Conservation (phyloP, 53 echinoderm and acorn worm species). For the Echinarachnius parma region DNA sequence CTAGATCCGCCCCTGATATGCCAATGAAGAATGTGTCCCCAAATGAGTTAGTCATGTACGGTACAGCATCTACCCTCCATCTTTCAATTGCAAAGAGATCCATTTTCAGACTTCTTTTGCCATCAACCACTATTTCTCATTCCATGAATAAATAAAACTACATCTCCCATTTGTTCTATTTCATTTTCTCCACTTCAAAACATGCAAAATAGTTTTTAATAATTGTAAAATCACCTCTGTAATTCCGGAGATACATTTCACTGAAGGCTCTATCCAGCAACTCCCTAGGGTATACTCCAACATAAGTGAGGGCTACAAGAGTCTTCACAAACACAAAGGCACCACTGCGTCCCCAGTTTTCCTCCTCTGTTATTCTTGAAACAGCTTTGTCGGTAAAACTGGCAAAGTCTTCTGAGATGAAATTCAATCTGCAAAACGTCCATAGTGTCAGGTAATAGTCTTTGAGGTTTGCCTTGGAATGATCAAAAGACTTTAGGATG, state of each 20-base stretch:
- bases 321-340: conserved; percentile 53
- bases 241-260: conserved; percentile 38
- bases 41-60: too few species aligned
- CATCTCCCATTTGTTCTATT: too few species aligned
- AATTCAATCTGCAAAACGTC: conserved; percentile 80
- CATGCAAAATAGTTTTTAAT: too few species aligned
- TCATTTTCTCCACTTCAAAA: too few species aligned
- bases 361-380: conserved; percentile 8
- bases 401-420: conserved; percentile 47
- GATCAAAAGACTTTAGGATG: conserved; percentile 43
- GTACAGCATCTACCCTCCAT: too few species aligned
- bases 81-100: too few species aligned
- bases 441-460: conserved; percentile 69
- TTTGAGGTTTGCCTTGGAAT: conserved; percentile 45
- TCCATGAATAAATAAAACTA: too few species aligned
- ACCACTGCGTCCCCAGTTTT: conserved; percentile 5
- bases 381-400: conserved; percentile 48
- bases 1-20: too few species aligned
- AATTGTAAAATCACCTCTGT: conserved; percentile 66
- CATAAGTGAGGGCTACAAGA: conserved; percentile 66
- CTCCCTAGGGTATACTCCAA: conserved; percentile 59
- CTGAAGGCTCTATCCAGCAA: conserved; percentile 63
- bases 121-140: too few species aligned
- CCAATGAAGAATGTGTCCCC: too few species aligned
- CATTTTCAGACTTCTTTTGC: too few species aligned